Evolutionary conservation across 2,113 vertebrate species (phyloP), one percentile per base, ranked within the genome.

Genomic region (Lichenostomus cassidix): DNA sequence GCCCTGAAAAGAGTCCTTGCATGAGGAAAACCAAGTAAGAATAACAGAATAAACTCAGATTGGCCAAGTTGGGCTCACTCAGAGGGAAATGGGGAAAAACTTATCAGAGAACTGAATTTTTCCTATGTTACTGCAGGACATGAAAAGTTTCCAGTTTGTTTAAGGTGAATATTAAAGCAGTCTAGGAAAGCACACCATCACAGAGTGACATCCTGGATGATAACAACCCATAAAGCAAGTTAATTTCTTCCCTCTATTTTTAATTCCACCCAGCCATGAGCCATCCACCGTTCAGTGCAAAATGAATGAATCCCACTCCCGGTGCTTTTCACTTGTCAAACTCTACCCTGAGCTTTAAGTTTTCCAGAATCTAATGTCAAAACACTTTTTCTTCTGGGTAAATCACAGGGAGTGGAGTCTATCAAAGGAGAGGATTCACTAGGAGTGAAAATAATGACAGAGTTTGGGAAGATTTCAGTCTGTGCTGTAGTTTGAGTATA

Each of bases 231-330:
- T 37, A 87, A 58, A 80, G 74, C 33, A 74, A 90, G 41, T 64
- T 93, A 83, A 87, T 90, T 93, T 89, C n/a, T 78, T 78, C 80
- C 37, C 50, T 89, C 75, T 93, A 88, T 95, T 96, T 97, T 97
- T 96, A 96, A 94, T 95, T 92, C 87, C 59, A 87, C 24, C 68
- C 87, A 93, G 82, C 92, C 33, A 24, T 4, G 49, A 94, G 87
- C 81, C 15, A 3, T 95, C 83, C 47, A 35, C 88, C 14, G 11
- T n/a, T 90, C 41, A 84, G 77, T 42, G 16, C 78, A 67, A 93
- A 49, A 93, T 95, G 93, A 83, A 97, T 94, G 55, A 95, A 93
- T 65, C n/a, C 53, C 44, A 39, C 29, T 87, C 59, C 76, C 70
- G 92, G 82, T 69, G 42, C 63, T 89, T 97, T 83, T 91, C 87